phyloP scores from a whole-genome alignment of 1,140 invertebrate species.

The Marisa cornuarietis region DNA sequence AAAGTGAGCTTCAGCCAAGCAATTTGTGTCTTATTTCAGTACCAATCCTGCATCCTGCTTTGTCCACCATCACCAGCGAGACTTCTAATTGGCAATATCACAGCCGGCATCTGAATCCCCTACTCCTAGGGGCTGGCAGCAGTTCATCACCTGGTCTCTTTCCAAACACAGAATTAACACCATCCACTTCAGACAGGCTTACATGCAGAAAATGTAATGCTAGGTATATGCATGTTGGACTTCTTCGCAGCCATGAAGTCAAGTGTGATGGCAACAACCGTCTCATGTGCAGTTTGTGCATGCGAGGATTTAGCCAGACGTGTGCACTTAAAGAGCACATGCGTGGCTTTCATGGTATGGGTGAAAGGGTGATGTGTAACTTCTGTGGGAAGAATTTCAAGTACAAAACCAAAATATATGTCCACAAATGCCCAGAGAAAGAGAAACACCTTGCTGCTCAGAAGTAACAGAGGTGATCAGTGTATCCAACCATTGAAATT shows the following conservation, averaged over 20 bases:
- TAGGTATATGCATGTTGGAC: too few species aligned
- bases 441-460: neutral
- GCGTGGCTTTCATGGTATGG: conserved; percentile 35
- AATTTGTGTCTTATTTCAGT: conserved; percentile 17
- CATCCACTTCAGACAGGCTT: too few species aligned
- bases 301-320: conserved; percentile 31
- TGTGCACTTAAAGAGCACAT: conserved; percentile 36
- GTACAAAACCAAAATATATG: conserved; percentile 31
- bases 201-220: too few species aligned
- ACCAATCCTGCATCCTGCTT: neutral
- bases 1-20: neutral
- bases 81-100: too few species aligned
- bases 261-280: conserved; percentile 22
- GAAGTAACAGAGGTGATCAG: conserved; percentile 3
- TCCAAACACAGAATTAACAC: too few species aligned
- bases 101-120: too few species aligned
- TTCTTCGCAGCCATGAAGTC: neutral
- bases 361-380: conserved; percentile 27
- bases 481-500: neutral
- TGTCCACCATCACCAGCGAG: too few species aligned
- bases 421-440: conserved; percentile 25
- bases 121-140: neutral
- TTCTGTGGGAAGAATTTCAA: conserved; percentile 35
- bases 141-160: neutral
- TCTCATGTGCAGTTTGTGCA: conserved; percentile 17